Percentiles rank a stretch among this genome's conserved stretches.
phyloP scores from a whole-genome alignment of 1,140 invertebrate genomes.

The Bathynomus jamesi region DNA sequence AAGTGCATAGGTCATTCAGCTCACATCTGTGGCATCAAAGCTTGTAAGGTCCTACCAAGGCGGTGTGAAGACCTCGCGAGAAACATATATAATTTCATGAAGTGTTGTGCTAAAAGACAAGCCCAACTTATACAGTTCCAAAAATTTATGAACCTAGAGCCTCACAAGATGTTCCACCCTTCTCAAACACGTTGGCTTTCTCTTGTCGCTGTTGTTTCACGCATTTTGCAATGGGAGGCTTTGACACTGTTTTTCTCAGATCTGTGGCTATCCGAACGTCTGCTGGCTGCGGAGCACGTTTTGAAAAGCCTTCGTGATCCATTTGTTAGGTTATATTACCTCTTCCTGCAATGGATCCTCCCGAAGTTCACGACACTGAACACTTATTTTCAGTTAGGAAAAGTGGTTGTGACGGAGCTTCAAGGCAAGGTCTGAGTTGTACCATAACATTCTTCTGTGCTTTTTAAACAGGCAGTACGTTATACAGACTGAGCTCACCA shows the following conservation, averaged over 20 bases:
- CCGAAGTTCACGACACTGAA: constrained; percentile 9
- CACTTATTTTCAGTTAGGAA: constrained; percentile 8
- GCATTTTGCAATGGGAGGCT: background rate
- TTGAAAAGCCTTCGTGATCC: background rate
- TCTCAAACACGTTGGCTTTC: background rate
- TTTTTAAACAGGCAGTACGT: too few relatives aligned
- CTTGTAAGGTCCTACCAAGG: background rate
- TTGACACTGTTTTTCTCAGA: background rate
- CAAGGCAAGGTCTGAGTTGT: too few relatives aligned
- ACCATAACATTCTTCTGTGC: too few relatives aligned
- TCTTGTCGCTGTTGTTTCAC: background rate
- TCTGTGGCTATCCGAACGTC: background rate
- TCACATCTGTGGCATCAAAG: background rate
- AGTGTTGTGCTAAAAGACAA: background rate
- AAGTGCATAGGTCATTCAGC: background rate
- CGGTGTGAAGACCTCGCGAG: background rate
- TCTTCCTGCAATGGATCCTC: constrained; percentile 9
- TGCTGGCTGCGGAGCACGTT: background rate
- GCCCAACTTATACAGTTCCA: background rate
- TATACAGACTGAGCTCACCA: too few relatives aligned
- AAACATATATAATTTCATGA: background rate
- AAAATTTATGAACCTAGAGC: background rate
- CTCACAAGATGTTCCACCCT: background rate
- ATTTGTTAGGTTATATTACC: background rate
- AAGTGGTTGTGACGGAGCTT: constrained; percentile 6